Conservation (phyloP, 1,140 invertebrate species). For the Dinoponera quadriceps region DNA sequence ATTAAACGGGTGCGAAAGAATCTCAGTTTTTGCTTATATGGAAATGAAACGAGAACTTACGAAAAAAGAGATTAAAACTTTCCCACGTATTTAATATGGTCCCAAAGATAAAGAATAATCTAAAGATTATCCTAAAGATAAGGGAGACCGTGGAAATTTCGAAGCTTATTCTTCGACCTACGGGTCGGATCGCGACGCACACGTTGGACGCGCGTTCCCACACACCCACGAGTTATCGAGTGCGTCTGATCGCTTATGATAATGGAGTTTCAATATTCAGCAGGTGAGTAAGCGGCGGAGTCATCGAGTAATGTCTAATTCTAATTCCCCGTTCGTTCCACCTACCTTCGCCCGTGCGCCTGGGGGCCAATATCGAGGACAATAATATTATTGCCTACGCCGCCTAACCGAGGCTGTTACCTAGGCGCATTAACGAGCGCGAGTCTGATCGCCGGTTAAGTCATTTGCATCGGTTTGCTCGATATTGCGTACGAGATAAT, state of each 20-base stretch:
- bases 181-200: neutral
- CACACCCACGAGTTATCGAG: slow-evolving; percentile 25
- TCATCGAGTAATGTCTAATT: slow-evolving; percentile 64
- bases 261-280: slow-evolving; percentile 66
- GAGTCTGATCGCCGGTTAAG: slow-evolving; percentile 13
- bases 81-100: too few relatives aligned
- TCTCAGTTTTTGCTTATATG: too few relatives aligned
- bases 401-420: neutral
- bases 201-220: neutral
- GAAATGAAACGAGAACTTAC: too few relatives aligned
- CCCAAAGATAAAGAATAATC: too few relatives aligned
- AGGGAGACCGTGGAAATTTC: too few relatives aligned
- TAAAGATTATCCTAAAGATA: too few relatives aligned
- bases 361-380: slow-evolving; percentile 44
- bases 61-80: too few relatives aligned
- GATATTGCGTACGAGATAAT: neutral
- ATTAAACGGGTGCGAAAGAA: too few relatives aligned
- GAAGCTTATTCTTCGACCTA: neutral
- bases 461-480: slow-evolving; percentile 6
- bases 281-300: slow-evolving; percentile 66
- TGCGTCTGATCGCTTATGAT: slow-evolving; percentile 54
- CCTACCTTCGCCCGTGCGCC: slow-evolving; percentile 25
- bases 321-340: slow-evolving; percentile 57
- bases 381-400: slow-evolving; percentile 46
- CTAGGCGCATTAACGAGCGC: slow-evolving; percentile 12